Evolutionary conservation across 1,140 invertebrate species (phyloP).

Genomic region (Micrasema minimum): DNA sequence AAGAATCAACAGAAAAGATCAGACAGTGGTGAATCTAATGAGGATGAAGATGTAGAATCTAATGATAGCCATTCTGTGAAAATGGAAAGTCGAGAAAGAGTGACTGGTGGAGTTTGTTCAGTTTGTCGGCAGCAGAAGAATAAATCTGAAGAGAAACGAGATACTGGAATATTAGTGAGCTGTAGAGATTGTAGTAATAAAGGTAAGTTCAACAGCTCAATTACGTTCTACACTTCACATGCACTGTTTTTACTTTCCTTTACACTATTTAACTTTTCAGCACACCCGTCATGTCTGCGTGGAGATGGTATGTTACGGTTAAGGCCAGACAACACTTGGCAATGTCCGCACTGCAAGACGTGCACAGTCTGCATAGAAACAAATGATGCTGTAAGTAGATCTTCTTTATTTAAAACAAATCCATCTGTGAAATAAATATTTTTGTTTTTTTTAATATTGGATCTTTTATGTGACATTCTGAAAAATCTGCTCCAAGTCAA

Average conservation of each 20-base stretch:
- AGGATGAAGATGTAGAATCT: slow-evolving; percentile 57
- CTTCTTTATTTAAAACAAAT: too few relatives aligned
- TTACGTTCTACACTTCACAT: slow-evolving; percentile 1
- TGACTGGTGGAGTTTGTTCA: slow-evolving; percentile 67
- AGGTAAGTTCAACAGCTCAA: slow-evolving; percentile 65
- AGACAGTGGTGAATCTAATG: slow-evolving; percentile 54
- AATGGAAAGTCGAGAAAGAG: slow-evolving; percentile 38
- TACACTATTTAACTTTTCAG: slow-evolving; percentile 62
- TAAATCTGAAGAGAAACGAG: slow-evolving; percentile 58
- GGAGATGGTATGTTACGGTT: slow-evolving; percentile 73
- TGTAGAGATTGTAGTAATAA: slow-evolving; percentile 84
- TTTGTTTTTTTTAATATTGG: slow-evolving; percentile 4
- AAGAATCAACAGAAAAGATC: slow-evolving; percentile 48
- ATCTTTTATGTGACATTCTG: too few relatives aligned
- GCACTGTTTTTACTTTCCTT: too few relatives aligned
- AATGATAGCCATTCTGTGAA: slow-evolving; percentile 42
- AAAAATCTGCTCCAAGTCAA: too few relatives aligned
- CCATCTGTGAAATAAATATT: neutral
- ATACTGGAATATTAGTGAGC: slow-evolving; percentile 75
- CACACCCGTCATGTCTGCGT: slow-evolving; percentile 75
- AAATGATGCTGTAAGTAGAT: slow-evolving; percentile 73
- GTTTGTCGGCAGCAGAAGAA: slow-evolving; percentile 69
- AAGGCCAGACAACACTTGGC: slow-evolving; percentile 75
- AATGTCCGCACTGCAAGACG: slow-evolving; percentile 78
- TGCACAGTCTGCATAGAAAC: slow-evolving; percentile 77